Evolutionary conservation across 2,797 vertebrate species (phyloP).

Genomic region (Lerista edwardsae): DNA sequence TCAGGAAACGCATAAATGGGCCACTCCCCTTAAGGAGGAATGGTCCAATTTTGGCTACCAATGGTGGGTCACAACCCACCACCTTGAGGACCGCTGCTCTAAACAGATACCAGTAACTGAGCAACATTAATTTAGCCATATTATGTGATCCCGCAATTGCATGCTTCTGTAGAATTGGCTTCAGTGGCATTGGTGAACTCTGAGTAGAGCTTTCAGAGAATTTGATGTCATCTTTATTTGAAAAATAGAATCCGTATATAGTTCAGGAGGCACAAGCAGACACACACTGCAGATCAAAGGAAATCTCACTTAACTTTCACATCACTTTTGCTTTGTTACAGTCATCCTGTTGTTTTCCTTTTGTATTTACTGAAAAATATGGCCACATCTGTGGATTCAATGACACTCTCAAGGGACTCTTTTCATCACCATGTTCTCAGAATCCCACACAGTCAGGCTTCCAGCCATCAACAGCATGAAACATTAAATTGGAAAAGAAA

Average conservation of each 20-base stretch:
- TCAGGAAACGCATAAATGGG: too few relatives aligned
- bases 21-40: too few relatives aligned
- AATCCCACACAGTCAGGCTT: background rate
- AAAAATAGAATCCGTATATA: background rate
- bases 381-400: background rate
- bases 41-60: too few relatives aligned
- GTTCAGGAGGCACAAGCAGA: background rate
- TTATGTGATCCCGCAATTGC: background rate
- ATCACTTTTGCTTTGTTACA: background rate
- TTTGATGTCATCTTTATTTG: background rate
- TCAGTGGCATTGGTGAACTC: background rate
- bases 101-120: background rate
- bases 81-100: too few relatives aligned
- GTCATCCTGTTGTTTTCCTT: background rate
- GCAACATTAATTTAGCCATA: background rate
- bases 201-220: background rate
- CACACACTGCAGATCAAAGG: background rate
- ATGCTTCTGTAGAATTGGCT: background rate
- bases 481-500: conserved; percentile 19
- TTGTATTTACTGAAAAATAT: conserved; percentile 6
- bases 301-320: background rate
- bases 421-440: background rate
- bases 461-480: background rate
- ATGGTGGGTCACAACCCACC: too few relatives aligned
- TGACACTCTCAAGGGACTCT: background rate